These are phyloP conservation scores for Cremastobaeus sp. DNA, from an alignment of 2,888 invertebrate species.

Conservation along the genomic window DNA sequence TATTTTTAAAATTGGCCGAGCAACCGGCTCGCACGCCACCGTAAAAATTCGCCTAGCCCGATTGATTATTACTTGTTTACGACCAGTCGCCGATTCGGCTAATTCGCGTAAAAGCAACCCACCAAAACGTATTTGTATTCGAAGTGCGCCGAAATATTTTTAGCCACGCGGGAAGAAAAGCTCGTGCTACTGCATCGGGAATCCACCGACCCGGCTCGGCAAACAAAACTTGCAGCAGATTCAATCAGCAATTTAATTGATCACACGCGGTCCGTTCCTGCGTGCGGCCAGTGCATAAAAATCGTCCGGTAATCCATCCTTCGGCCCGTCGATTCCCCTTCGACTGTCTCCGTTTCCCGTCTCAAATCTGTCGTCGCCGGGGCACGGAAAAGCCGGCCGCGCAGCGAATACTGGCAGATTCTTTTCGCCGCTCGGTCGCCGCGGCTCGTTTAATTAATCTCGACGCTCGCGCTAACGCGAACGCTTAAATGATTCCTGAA, in stretches of 20 bases:
- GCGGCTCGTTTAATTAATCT: slow-evolving; percentile 48
- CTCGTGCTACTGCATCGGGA: too few species aligned
- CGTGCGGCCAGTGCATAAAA: slow-evolving; percentile 16
- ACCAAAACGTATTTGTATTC: neutral
- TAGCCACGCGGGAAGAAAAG: neutral
- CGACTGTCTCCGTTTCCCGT: neutral
- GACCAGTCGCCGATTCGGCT: neutral
- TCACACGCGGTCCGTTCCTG: slow-evolving; percentile 4
- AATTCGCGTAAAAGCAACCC: slow-evolving; percentile 2
- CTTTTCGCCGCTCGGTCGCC: slow-evolving; percentile 27
- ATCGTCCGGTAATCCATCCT: slow-evolving; percentile 15
- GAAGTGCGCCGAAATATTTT: neutral
- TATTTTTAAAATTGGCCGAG: neutral
- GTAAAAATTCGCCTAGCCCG: neutral
- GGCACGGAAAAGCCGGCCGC: too few species aligned
- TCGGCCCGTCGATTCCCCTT: neutral
- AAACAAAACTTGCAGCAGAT: slow-evolving; percentile 20
- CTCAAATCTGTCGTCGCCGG: slow-evolving; percentile 16
- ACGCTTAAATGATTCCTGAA: slow-evolving; percentile 64
- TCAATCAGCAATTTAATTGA: slow-evolving; percentile 36
- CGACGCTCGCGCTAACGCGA: slow-evolving; percentile 37
- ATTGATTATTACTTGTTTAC: slow-evolving; percentile 17
- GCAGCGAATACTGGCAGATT: slow-evolving; percentile 39
- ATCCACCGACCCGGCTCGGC: too few species aligned
- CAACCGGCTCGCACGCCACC: neutral